Base-by-base conservation (phyloP, 1,140 invertebrate species). In the Drosophila kurseongensis region DNA sequence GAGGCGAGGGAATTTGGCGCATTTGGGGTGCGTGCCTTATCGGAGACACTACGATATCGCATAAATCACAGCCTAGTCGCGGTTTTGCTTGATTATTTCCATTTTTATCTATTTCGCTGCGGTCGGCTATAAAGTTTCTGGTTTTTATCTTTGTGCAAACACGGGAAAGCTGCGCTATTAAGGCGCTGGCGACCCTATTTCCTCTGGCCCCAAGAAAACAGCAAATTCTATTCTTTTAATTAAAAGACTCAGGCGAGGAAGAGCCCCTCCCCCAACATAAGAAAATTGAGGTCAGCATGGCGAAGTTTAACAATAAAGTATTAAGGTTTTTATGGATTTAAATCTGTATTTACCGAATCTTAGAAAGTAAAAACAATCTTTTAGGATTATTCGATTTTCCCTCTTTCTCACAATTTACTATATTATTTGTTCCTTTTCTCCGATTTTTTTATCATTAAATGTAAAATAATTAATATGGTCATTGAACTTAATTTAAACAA, bases 1-100 rank as follows among this genome's bases (percentile, higher is more conserved):
- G 36, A 38, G 36, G 38, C 16, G 40, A 35, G 16, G 65, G 38
- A 72, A 40, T 55, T 56, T 72, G 67, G 72, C 72, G 66, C 55
- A 48, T 72, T 85, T 82, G 58, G 83, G 69, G 66, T 75, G 75
- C 65, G 83, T 75, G 75, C 79, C 79, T 86, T 86, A 86, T 86
- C 82, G 78, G 75, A 72, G 72, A 62, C 83, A 76, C 66, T 50
- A 76, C 40, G 78, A 83, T 89, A 86, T 83, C 83, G 72, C 65
- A 84, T 88, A 84, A 88, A 88, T 88, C 84, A 88, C 69, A 68
- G 82, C 82, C 83, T 79, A 88, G 79, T 82, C 82, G 79, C 68
- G 75, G 67, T 75, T 88, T 84, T 73, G 73, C 73, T 67, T 68
- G 59, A 76, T 69, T 77, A 62, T 89, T 79, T 88, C 63, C 48